A percentile compares a stretch with the other conserved stretches of the same genome.
phyloP scores from a whole-genome alignment of 2,113 vertebrate species.

The human (Homo sapiens) region GRCh38 chr6:140344501-140345000 shows the following conservation, averaged over 20 bases:
- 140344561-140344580: not conserved
- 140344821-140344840: not conserved
- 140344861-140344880: not conserved
- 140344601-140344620: not conserved
- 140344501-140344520: not conserved
- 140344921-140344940: not conserved
- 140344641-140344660: not conserved
- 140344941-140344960: not conserved
- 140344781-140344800: not conserved
- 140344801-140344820: not conserved
- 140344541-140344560: not conserved
- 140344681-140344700: not conserved
- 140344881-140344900: not conserved
- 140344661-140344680: not conserved
- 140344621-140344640: not conserved
- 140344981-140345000: not conserved
- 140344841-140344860: not conserved
- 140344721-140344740: not conserved
- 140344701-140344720: not conserved
- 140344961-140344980: not conserved
- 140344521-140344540: not conserved
- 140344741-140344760: not conserved
- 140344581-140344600: not conserved
- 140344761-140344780: not conserved
- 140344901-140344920: not conserved